Evolutionary conservation across 2,113 vertebrate genomes (phyloP).

Genomic region (Vimba vimba): DNA sequence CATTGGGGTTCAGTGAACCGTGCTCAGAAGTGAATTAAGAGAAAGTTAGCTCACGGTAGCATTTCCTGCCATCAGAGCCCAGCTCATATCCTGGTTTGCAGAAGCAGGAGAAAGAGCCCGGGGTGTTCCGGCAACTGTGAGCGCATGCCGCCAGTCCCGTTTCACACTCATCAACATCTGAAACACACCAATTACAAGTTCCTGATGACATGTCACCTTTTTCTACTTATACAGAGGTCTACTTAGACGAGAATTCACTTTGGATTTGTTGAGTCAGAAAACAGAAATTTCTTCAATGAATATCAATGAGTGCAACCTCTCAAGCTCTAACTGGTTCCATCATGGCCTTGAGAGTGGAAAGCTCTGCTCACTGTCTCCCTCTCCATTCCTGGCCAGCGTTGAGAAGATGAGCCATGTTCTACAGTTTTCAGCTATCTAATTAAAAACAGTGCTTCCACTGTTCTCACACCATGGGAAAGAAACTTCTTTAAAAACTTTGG

Average conservation of each 20-base stretch:
- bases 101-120: slow-evolving; percentile 86
- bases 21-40: neutral
- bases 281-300: slow-evolving; percentile 12
- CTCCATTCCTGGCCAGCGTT: neutral
- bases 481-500: slow-evolving; percentile 33
- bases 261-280: slow-evolving; percentile 2
- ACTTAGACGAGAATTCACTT: neutral
- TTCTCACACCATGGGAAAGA: slow-evolving; percentile 47
- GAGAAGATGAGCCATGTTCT: slow-evolving; percentile 25
- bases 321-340: slow-evolving; percentile 18
- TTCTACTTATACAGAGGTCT: neutral
- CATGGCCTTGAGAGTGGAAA: slow-evolving; percentile 7
- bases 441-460: slow-evolving; percentile 41
- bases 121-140: slow-evolving; percentile 89
- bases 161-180: slow-evolving; percentile 81
- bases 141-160: slow-evolving; percentile 76
- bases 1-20: neutral
- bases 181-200: slow-evolving; percentile 20
- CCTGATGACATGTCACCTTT: neutral
- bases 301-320: neutral
- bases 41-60: slow-evolving; percentile 85
- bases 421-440: slow-evolving; percentile 30
- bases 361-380: slow-evolving; percentile 9
- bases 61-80: slow-evolving; percentile 86
- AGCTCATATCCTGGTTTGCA: slow-evolving; percentile 89